A percentile compares a stretch with the other conserved stretches of the same genome.
These are phyloP conservation scores for Lepidothrix coronata DNA, from an alignment of 2,113 vertebrate genomes.

Conservation along the genomic window DNA sequence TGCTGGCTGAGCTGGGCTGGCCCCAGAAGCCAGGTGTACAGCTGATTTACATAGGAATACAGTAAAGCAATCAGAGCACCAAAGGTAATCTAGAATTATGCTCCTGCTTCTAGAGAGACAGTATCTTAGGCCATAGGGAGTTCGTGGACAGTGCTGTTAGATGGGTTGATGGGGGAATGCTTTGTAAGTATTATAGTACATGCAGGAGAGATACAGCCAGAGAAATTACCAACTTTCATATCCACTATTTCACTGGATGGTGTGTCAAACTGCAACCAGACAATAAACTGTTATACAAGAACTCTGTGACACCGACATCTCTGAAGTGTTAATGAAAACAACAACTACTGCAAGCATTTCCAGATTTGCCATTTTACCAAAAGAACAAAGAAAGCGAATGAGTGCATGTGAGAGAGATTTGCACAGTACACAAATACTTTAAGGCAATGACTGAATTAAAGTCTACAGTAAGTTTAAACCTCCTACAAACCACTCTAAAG, in stretches of 20 bases:
- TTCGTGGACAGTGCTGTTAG: conserved; percentile 24
- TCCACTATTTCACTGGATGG: conserved; percentile 35
- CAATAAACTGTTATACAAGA: conserved; percentile 36
- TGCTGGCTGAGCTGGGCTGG: not conserved
- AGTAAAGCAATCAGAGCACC: not conserved
- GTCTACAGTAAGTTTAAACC: conserved; percentile 8
- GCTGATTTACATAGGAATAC: conserved; percentile 4
- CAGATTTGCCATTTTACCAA: conserved; percentile 13
- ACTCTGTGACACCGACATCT: not conserved
- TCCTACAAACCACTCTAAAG: not conserved
- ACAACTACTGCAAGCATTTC: not conserved
- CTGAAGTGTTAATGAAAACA: not conserved
- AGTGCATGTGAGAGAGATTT: not conserved
- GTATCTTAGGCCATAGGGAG: not conserved
- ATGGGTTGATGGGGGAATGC: not conserved
- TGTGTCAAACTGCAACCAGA: conserved; percentile 58
- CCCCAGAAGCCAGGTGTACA: not conserved
- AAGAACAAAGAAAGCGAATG: not conserved
- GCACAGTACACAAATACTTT: conserved; percentile 3
- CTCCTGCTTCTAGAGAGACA: not conserved
- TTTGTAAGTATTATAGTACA: not conserved
- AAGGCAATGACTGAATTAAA: conserved; percentile 25
- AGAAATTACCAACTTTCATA: conserved; percentile 42
- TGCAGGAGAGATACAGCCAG: conserved; percentile 21
- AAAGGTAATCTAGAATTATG: not conserved